A percentile compares a stretch with the other conserved stretches of the same genome.
phyloP scores from a whole-genome alignment of 2,113 vertebrate genomes.

The Perca fluviatilis region DNA sequence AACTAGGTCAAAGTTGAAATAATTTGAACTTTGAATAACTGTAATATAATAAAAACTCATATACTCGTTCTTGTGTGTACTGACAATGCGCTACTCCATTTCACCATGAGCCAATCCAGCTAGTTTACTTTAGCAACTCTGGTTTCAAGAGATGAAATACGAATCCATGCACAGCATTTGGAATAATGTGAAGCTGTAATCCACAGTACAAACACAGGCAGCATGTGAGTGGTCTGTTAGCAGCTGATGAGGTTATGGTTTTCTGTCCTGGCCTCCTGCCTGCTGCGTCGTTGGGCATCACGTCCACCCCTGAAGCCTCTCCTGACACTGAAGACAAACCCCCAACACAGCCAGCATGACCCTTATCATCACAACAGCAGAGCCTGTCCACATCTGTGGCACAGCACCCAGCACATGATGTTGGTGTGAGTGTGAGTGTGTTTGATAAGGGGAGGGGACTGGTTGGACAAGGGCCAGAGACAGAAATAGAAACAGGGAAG shows the following conservation, averaged over 20 bases:
- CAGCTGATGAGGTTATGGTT: neutral
- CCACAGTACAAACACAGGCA: neutral
- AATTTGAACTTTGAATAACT: too few relatives aligned
- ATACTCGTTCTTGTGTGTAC: too few relatives aligned
- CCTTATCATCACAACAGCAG: constrained; percentile 30
- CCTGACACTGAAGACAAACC: neutral
- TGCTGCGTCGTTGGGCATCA: neutral
- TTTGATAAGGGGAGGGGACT: neutral
- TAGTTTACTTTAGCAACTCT: neutral
- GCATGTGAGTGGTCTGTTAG: neutral
- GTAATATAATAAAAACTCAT: too few relatives aligned
- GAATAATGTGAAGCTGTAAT: neutral
- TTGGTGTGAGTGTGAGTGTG: constrained; percentile 1
- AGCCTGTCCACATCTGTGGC: constrained; percentile 18
- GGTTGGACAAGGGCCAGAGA: too few relatives aligned
- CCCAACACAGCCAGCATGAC: constrained; percentile 15
- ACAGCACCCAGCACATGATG: constrained; percentile 1
- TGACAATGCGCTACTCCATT: neutral
- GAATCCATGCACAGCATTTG: neutral
- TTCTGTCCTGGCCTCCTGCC: neutral
- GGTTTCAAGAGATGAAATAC: neutral
- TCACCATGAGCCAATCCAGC: neutral
- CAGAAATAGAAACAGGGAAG: too few relatives aligned
- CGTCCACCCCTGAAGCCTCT: constrained; percentile 26
- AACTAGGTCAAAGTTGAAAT: too few relatives aligned